Evolutionary conservation across 2,113 vertebrate genomes (phyloP).

Genomic region (Seriola rivoliana): DNA sequence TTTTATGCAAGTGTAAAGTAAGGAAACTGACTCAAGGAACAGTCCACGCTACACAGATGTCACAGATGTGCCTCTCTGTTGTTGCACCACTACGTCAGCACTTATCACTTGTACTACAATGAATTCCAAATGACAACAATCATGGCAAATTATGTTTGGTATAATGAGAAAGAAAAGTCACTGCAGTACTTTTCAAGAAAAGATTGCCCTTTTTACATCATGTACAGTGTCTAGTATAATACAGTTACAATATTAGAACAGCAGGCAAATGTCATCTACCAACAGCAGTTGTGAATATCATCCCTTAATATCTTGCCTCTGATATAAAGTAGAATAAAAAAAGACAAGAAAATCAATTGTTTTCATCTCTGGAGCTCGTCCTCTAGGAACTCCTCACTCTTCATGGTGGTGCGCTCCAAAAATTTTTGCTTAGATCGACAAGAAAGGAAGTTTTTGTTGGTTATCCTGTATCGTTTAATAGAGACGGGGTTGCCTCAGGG

Average conservation of each 20-base stretch:
- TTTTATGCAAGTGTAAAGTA: background rate
- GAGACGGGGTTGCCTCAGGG: slow-evolving; percentile 70
- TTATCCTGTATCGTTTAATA: slow-evolving; percentile 74
- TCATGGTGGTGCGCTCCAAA: slow-evolving; percentile 26
- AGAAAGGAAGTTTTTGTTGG: slow-evolving; percentile 71
- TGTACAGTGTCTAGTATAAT: background rate
- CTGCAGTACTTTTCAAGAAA: background rate
- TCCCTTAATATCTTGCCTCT: background rate
- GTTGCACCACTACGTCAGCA: background rate
- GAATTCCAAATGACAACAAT: slow-evolving; percentile 3
- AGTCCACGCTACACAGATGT: background rate
- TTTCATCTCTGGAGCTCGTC: slow-evolving; percentile 29
- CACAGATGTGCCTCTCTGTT: background rate
- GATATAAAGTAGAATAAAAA: slow-evolving; percentile 1
- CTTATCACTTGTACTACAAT: background rate
- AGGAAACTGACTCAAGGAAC: background rate
- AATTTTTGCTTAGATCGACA: slow-evolving; percentile 77
- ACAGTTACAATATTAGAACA: slow-evolving; percentile 9
- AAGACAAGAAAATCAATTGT: slow-evolving; percentile 13
- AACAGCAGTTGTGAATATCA: background rate
- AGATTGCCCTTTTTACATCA: background rate
- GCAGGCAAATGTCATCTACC: background rate
- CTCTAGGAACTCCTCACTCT: slow-evolving; percentile 52
- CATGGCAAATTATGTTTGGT: background rate
- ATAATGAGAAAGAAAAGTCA: slow-evolving; percentile 7